Evolutionary conservation across 2,888 invertebrate genomes (phyloP).

Genomic region (Tetropium fuscum): DNA sequence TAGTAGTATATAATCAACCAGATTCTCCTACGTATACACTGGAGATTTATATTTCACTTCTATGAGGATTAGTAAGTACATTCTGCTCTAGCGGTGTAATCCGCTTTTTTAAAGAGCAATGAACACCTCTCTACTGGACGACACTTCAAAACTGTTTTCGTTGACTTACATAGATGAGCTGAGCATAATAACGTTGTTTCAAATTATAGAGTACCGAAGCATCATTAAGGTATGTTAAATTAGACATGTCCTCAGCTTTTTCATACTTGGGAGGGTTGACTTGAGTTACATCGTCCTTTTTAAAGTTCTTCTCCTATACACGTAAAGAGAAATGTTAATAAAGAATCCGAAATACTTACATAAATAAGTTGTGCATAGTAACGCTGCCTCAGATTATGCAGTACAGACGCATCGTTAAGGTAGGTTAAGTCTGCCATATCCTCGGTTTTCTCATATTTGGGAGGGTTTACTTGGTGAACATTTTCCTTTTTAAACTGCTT

Average conservation of each 20-base stretch:
- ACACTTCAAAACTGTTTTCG: conserved; percentile 18
- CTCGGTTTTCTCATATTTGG: conserved; percentile 97
- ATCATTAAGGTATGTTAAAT: conserved; percentile 99
- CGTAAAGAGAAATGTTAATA: conserved; percentile 64
- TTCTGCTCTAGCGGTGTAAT: conserved; percentile 12
- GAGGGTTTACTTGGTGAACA: conserved; percentile 93
- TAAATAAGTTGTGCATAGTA: conserved; percentile 95
- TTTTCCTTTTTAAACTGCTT: conserved; percentile 88
- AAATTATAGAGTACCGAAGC: conserved; percentile 99
- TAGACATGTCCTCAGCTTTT: conserved; percentile 98
- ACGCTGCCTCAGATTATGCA: conserved; percentile 95
- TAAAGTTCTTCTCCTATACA: conserved; percentile 90
- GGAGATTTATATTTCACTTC: no score
- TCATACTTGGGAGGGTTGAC: conserved; percentile 99
- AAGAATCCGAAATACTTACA: conserved; percentile 90
- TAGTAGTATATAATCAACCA: no score
- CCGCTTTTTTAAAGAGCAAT: conserved; percentile 32
- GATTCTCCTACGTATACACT: no score
- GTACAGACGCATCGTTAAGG: conserved; percentile 94
- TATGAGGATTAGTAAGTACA: no score
- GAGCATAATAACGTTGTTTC: conserved; percentile 96
- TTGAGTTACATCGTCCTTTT: conserved; percentile 95
- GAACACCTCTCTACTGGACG: neutral
- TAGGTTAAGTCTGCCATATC: conserved; percentile 97
- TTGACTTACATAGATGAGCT: conserved; percentile 97